These are phyloP conservation scores for Silurus meridionalis DNA, from an alignment of 2,113 vertebrate genomes.

Conservation along the genomic window DNA sequence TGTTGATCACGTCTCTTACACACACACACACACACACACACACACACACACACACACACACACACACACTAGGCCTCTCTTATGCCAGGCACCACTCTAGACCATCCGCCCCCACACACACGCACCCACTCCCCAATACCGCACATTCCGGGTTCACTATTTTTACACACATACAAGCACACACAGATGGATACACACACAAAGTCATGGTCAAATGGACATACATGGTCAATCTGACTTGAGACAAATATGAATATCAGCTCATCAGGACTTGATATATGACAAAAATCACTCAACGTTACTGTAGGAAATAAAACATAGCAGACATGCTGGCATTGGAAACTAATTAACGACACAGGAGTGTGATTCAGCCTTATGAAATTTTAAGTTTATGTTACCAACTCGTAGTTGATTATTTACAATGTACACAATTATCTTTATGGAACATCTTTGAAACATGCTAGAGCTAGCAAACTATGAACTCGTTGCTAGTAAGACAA, in stretches of 20 bases:
- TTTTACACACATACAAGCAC: conserved; percentile 46
- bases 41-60: conserved; percentile 50
- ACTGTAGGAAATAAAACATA: neutral
- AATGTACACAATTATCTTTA: neutral
- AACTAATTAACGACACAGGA: neutral
- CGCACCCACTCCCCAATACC: conserved; percentile 20
- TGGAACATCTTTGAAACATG: neutral
- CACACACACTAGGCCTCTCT: conserved; percentile 33
- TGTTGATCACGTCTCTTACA: conserved; percentile 72
- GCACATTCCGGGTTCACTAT: conserved; percentile 45
- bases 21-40: conserved; percentile 40
- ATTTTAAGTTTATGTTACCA: neutral
- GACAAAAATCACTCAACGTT: neutral
- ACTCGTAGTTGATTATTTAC: neutral
- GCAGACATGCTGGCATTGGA: neutral
- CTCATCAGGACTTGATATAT: neutral
- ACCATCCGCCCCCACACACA: neutral
- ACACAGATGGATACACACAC: conserved; percentile 12
- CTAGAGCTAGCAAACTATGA: neutral
- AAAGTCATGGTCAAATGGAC: conserved; percentile 29
- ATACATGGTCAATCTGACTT: neutral
- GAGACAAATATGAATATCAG: neutral
- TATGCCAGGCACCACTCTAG: conserved; percentile 29
- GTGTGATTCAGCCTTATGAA: neutral
- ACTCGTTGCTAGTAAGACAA: neutral